Conservation (phyloP, 2,113 vertebrate species). For the Neofelis nebulosa region DNA sequence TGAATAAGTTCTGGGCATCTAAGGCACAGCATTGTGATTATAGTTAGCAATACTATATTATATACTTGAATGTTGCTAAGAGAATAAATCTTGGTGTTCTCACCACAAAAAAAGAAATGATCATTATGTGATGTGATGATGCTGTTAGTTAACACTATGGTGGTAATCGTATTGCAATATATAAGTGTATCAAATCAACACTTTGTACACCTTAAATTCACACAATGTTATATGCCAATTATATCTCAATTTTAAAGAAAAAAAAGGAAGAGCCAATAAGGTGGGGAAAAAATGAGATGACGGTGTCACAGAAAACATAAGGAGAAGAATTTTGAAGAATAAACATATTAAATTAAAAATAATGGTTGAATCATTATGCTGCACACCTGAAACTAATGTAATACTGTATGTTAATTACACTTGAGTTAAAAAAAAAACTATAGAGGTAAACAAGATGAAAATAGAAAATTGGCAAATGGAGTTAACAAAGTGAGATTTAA, state of each 20-base stretch:
- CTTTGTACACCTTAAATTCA: not conserved
- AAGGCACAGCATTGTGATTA: not conserved
- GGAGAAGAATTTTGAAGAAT: not conserved
- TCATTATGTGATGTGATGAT: not conserved
- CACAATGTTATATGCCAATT: not conserved
- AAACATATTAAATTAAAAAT: not conserved
- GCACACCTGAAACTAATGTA: not conserved
- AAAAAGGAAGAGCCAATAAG: not conserved
- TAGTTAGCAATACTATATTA: not conserved
- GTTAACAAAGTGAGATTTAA: not conserved
- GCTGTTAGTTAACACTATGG: not conserved
- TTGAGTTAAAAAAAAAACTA: not conserved
- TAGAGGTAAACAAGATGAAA: not conserved
- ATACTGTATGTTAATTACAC: not conserved
- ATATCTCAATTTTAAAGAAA: not conserved
- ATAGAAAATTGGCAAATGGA: not conserved
- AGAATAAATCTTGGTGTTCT: not conserved
- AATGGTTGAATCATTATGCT: not conserved
- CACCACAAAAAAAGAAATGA: not conserved
- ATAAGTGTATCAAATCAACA: not conserved
- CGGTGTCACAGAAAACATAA: not conserved
- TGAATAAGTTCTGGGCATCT: not conserved
- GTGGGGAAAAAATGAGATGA: not conserved
- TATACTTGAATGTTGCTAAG: not conserved
- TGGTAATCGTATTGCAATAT: not conserved